These are phyloP conservation scores for Phengaris arion DNA, from an alignment of 2,888 invertebrate genomes.

Conservation along the genomic window DNA sequence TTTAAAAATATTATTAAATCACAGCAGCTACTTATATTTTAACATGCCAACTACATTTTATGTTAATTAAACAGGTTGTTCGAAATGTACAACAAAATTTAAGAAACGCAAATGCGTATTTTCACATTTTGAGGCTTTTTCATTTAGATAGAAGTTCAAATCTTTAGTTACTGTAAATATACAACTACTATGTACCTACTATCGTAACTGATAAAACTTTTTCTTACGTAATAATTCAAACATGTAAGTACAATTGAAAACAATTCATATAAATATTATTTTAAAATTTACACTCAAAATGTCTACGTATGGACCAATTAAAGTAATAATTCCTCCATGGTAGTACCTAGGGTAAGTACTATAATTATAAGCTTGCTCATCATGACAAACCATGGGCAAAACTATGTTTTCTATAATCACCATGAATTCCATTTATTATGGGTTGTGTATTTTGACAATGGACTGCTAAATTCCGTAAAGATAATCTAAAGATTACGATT, in stretches of 20 bases:
- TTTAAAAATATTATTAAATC: slow-evolving; percentile 12
- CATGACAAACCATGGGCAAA: not conserved
- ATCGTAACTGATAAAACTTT: not conserved
- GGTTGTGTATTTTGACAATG: slow-evolving; percentile 4
- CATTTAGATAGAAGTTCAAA: no score
- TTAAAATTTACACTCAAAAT: not conserved
- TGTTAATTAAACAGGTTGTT: no score
- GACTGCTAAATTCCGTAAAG: slow-evolving; percentile 12
- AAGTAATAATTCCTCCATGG: no score
- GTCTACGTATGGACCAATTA: not conserved
- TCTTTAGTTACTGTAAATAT: no score
- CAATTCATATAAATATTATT: not conserved
- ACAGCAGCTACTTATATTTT: not conserved
- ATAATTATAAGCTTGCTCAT: not conserved
- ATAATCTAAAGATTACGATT: slow-evolving; percentile 9
- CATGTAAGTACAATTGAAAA: not conserved
- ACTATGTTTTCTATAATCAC: not conserved
- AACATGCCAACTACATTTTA: no score
- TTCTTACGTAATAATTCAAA: not conserved
- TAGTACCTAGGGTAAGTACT: no score
- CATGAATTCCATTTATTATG: not conserved
- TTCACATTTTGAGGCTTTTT: no score
- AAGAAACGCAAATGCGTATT: no score
- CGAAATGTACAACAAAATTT: no score
- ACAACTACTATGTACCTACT: not conserved